Evolutionary conservation across 2,797 vertebrate species (phyloP), one percentile per base, ranked within the genome.

Genomic region (Otolemur crassicaudatus): DNA sequence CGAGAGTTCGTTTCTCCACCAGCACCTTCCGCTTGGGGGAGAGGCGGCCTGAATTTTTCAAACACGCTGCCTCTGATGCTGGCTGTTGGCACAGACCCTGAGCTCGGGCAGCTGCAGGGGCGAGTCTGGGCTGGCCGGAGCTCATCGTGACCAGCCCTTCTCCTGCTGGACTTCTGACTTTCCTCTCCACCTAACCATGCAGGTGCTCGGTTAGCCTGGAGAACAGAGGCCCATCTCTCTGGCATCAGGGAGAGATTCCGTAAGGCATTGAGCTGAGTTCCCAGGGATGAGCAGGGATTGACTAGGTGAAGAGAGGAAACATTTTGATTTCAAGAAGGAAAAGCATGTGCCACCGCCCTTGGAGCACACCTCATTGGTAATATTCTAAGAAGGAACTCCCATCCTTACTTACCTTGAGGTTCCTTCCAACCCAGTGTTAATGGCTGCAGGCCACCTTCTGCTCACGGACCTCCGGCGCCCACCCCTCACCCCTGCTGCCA

Each of bases 131-230:
- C 7, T 56, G 22, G 69, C 27, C 0, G 25, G 37, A 23, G 31
- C 3, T 10, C 23, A 9, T 7, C 0, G 0, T 0, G 3, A 49
- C 14, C 61, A 5, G 16, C 6, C 11, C 2, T 37, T 49, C 27
- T 53, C 22, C 25, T 40, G 8, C 2, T 9, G 58, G 49, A 7
- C 9, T 87, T 46, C 46, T 37, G 75, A 14, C n/a, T 67, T 11
- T 16, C n/a, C 91, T 27, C 20, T 10, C 56, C 20, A 14, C 23
- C 17, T 29, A 23, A 25, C 49, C 40, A 53, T 19, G 20, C 40
- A 43, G 49, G 34, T 2, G n/a, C 29, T 77, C 22, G 43, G 16
- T 5, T n/a, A 91, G 22, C 13, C 22, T 9, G 25, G 22, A 63
- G 8, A 8, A 70, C 37, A 19, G 12, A 9, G 46, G 0, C 12